Evolutionary conservation across 2,888 invertebrate genomes (phyloP).

Genomic region (Lampropteryx suffumata): DNA sequence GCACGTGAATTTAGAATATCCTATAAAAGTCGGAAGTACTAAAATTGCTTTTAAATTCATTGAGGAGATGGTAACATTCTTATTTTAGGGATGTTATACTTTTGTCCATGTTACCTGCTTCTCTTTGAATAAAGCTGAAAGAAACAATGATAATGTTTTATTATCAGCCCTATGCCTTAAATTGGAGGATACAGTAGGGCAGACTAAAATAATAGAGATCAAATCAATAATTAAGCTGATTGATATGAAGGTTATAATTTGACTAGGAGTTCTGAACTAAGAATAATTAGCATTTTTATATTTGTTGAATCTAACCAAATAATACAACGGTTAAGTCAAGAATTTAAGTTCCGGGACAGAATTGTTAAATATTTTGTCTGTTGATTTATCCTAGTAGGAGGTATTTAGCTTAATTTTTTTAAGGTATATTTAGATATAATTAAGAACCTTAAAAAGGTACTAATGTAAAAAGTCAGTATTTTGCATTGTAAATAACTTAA

Average conservation of each 20-base stretch:
- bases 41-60: not conserved
- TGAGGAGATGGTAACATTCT: not conserved
- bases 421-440: constrained; percentile 7
- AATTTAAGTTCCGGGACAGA: not conserved
- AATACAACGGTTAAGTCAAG: no score
- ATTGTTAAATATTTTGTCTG: not conserved
- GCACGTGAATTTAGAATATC: not conserved
- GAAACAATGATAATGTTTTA: not conserved
- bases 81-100: not conserved
- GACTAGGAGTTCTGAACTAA: not conserved
- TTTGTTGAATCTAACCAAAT: not conserved
- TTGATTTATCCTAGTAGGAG: not conserved
- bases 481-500: constrained; percentile 26
- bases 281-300: not conserved
- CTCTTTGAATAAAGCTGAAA: not conserved
- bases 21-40: constrained; percentile 4
- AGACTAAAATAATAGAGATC: not conserved
- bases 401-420: constrained; percentile 1
- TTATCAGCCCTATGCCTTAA: no score
- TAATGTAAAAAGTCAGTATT: constrained; percentile 44
- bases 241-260: no score
- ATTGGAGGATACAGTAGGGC: no score
- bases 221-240: no score
- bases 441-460: constrained; percentile 31
- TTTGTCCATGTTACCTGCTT: not conserved